phyloP scores from a whole-genome alignment of 2,797 vertebrate species.

The Malurus splendens region DNA sequence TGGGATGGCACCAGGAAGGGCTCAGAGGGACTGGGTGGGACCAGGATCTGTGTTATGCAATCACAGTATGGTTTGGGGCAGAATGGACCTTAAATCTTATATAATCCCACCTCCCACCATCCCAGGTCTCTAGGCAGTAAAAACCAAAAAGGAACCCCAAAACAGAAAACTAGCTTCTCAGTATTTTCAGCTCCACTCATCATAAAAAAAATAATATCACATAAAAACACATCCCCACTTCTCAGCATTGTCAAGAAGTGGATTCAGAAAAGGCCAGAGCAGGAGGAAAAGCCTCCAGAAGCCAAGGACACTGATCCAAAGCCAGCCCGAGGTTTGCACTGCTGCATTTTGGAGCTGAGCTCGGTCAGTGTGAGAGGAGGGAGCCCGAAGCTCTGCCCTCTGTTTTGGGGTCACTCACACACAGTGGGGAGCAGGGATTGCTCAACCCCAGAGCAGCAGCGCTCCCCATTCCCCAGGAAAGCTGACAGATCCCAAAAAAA shows the following conservation, averaged over 20 bases:
- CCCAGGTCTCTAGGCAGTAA: neutral
- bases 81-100: neutral
- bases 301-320: neutral
- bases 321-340: neutral
- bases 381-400: neutral
- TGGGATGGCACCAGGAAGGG: fast-evolving
- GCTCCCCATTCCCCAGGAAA: neutral
- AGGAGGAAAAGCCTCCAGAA: neutral
- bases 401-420: neutral
- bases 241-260: neutral
- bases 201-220: neutral
- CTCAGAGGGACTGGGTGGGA: neutral
- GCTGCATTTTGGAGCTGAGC: neutral
- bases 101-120: fast-evolving
- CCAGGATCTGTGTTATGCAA: fast-evolving
- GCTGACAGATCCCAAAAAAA: neutral
- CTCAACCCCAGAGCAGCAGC: neutral
- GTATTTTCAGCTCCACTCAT: neutral
- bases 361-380: neutral
- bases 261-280: neutral
- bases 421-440: fast-evolving
- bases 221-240: neutral
- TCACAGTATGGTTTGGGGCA: neutral
- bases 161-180: neutral
- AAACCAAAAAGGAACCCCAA: neutral